A percentile compares a stretch with the other conserved stretches of the same genome.
These are phyloP conservation scores for Sphecodes monilicornis DNA, from an alignment of 2,888 invertebrate genomes.

Conservation along the genomic window DNA sequence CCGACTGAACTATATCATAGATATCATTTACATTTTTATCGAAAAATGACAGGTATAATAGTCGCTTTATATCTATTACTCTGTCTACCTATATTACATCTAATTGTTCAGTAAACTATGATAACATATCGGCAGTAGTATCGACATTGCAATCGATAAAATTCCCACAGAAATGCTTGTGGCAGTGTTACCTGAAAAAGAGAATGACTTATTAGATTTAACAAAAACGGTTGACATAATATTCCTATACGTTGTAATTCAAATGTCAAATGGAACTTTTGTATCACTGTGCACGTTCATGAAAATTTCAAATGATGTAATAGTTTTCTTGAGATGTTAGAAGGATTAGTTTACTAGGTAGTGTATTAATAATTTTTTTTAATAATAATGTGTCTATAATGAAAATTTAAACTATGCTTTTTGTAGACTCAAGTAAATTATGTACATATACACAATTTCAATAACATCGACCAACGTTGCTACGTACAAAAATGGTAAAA, in stretches of 20 bases:
- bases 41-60: not conserved
- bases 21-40: not conserved
- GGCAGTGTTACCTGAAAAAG: constrained; percentile 41
- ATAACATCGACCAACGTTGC: too few relatives aligned
- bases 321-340: too few relatives aligned
- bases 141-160: not conserved
- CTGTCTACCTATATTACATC: not conserved
- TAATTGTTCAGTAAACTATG: not conserved
- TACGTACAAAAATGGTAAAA: too few relatives aligned
- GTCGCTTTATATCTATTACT: not conserved
- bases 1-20: not conserved
- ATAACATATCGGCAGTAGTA: constrained; percentile 1
- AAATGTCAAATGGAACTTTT: not conserved
- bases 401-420: too few relatives aligned
- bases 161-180: not conserved
- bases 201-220: not conserved
- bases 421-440: too few relatives aligned
- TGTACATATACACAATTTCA: too few relatives aligned
- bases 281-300: not conserved
- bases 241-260: not conserved
- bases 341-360: too few relatives aligned
- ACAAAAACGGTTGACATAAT: not conserved
- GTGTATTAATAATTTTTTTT: too few relatives aligned
- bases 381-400: too few relatives aligned
- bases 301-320: not conserved